Evolutionary conservation across 2,888 invertebrate genomes (phyloP), one percentile per base, ranked within the genome.

Genomic region (Pandemis corylana): DNA sequence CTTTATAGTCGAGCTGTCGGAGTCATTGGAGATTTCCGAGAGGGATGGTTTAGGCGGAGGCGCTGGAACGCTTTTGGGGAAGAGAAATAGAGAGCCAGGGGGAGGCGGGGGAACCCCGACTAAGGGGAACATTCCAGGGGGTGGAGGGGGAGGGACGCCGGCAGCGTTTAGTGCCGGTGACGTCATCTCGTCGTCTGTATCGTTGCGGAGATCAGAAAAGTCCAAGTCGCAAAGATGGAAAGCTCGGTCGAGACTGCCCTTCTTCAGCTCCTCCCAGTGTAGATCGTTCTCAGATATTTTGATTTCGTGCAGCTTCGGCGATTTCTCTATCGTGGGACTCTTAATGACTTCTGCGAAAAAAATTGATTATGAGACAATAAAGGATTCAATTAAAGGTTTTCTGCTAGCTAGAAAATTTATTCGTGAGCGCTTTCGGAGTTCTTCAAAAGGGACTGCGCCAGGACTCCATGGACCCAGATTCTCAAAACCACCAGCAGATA

Each of bases 211-310:
- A 90, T 99, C 99, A 12, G 98, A 98, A 90, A 99, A 99, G 91
- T 99, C 99, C 84, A 99, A 95, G 91, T 99, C 99, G 88, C 99
- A 98, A 66, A 98, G 95, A 78, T 97, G 96, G 87, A 98, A 94
- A 77, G 97, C 96, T 78, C 98, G 94, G 76, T 96, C 95, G 81
- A 97, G 94, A 78, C 96, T 96, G 56, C 96, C 96, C 68, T 97
- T 96, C 77, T 85, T 87, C 1, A 99, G 90, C 85, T 98, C 98
- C 85, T 99, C 99, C 99, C 99, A 99, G 84, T 99, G 98, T 2
- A 99, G 90, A 84, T 99, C 99, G 84, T 98, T 98, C 90, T 99
- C 99, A 0, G 98, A 97, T 86, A 98, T 97, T 89, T 98, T 98
- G 49, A 96, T 95, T 86, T 97, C 97, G 62, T 87, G 89, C 46